Evolutionary conservation across 1,140 invertebrate genomes (phyloP).

Genomic region (Cotesia chilonis): DNA sequence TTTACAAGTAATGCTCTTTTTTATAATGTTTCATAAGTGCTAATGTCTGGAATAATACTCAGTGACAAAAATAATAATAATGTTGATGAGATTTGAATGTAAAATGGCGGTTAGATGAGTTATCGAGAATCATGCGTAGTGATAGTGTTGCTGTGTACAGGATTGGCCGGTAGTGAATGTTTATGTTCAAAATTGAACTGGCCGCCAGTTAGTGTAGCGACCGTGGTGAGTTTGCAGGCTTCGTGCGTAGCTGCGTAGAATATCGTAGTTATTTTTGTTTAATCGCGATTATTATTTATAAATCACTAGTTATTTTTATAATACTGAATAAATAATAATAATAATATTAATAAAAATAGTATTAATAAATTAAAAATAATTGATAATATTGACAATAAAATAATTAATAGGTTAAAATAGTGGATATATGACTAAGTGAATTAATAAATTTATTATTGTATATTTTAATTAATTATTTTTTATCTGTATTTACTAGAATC

Average conservation of each 20-base stretch:
- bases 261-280: slow-evolving; percentile 40
- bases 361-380: background rate
- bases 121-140: slow-evolving; percentile 15
- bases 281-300: slow-evolving; percentile 10
- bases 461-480: background rate
- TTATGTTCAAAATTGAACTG: slow-evolving; percentile 41
- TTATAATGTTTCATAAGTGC: too few species aligned
- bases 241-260: slow-evolving; percentile 51
- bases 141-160: background rate
- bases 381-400: background rate
- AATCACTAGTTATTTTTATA: slow-evolving; percentile 16
- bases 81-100: too few species aligned
- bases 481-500: background rate
- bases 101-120: background rate
- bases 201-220: slow-evolving; percentile 54
- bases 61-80: too few species aligned
- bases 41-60: too few species aligned
- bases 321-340: background rate
- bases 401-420: background rate
- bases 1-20: too few species aligned
- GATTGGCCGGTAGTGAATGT: slow-evolving; percentile 31
- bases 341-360: too few species aligned
- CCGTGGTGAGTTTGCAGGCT: slow-evolving; percentile 48
- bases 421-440: background rate
- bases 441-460: slow-evolving; percentile 4